A percentile compares a stretch with the other conserved stretches of the same genome.
These are phyloP conservation scores for Potamarius usumacintae DNA, from an alignment of 2,113 vertebrate genomes.

Conservation along the genomic window DNA sequence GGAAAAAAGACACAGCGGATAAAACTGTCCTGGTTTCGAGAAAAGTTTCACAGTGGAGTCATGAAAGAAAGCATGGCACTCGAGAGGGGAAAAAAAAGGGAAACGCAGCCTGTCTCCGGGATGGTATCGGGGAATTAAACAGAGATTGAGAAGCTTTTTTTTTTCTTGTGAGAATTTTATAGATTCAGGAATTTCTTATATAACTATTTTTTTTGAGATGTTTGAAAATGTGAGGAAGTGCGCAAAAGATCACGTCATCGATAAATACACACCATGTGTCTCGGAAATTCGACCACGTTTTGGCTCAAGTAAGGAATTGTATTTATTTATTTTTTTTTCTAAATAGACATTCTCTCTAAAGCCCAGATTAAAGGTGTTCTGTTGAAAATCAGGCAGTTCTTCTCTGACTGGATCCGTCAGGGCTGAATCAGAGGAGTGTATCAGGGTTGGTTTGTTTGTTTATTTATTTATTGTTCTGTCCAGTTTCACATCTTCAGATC, in stretches of 20 bases:
- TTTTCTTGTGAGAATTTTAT: background rate
- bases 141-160: background rate
- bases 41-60: background rate
- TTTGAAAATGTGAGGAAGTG: background rate
- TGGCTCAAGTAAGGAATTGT: background rate
- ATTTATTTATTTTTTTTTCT: too few relatives aligned
- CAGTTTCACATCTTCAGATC: background rate
- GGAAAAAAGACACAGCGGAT: conserved; percentile 34
- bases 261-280: too few relatives aligned
- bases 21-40: conserved; percentile 47
- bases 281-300: background rate
- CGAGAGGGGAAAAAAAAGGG: too few relatives aligned
- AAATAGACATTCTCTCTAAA: background rate
- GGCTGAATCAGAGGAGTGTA: background rate
- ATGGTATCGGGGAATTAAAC: background rate
- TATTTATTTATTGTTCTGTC: conserved; percentile 4
- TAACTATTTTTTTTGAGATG: background rate
- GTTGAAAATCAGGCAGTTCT: background rate
- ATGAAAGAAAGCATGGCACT: background rate
- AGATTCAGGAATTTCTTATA: background rate
- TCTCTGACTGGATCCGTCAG: background rate
- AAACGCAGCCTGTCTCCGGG: background rate
- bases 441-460: background rate
- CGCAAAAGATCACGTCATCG: background rate
- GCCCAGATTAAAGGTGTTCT: background rate